Evolutionary conservation across 2,888 invertebrate genomes (phyloP).

Genomic region (Atethmia centrago): DNA sequence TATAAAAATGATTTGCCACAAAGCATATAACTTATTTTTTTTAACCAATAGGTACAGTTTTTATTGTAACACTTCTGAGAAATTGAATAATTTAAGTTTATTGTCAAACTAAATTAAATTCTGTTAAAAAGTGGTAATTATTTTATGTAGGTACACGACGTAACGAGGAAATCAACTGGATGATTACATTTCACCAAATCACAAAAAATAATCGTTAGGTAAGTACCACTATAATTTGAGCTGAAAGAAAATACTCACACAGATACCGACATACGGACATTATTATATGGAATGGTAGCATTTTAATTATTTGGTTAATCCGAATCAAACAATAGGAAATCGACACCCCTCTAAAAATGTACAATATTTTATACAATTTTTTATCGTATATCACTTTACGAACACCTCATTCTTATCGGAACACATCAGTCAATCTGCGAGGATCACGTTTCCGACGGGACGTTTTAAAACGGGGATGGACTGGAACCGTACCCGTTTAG

Average conservation of each 20-base stretch:
- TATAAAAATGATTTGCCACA: slow-evolving; percentile 4
- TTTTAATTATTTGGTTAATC: slow-evolving; percentile 48
- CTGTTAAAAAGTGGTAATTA: neutral
- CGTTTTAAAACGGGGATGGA: slow-evolving; percentile 78
- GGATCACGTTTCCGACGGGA: slow-evolving; percentile 70
- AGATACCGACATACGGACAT: slow-evolving; percentile 2
- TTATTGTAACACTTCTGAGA: slow-evolving; percentile 17
- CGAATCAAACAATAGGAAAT: slow-evolving; percentile 39
- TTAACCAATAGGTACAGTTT: slow-evolving; percentile 18
- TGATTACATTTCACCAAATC: neutral
- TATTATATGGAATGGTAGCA: slow-evolving; percentile 43
- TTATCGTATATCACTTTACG: slow-evolving; percentile 62
- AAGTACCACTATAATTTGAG: neutral
- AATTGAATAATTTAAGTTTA: slow-evolving; percentile 39
- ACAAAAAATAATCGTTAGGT: slow-evolving; percentile 2
- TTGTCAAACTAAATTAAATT: slow-evolving; percentile 40
- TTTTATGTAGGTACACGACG: neutral
- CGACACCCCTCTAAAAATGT: slow-evolving; percentile 40
- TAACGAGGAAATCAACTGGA: neutral
- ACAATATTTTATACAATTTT: slow-evolving; percentile 58
- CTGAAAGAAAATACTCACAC: slow-evolving; percentile 20
- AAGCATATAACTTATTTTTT: neutral
- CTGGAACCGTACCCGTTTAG: slow-evolving; percentile 80
- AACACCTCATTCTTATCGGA: slow-evolving; percentile 65
- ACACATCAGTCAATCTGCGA: slow-evolving; percentile 71